A percentile compares a stretch with the other conserved stretches of the same genome.
phyloP scores from a whole-genome alignment of 2,113 vertebrate species.

The Turnix velox region DNA sequence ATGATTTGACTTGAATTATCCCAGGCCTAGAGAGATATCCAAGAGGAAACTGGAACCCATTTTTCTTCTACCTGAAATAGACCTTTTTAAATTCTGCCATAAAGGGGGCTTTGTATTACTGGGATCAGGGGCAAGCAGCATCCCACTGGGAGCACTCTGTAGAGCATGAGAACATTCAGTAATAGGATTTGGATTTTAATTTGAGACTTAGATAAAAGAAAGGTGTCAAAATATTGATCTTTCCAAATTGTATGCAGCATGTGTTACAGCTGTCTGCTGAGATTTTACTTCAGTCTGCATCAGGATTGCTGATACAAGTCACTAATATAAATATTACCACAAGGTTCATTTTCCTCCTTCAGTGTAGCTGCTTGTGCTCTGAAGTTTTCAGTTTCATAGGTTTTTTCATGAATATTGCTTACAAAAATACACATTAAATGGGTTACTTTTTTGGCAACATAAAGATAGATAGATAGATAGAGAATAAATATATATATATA shows the following conservation, averaged over 20 bases:
- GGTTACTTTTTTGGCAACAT: not conserved
- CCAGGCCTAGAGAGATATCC: not conserved
- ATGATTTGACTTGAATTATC: not conserved
- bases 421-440: not conserved
- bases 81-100: not conserved
- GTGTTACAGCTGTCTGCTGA: not conserved
- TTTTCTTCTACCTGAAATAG: not conserved
- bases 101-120: not conserved
- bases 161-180: not conserved
- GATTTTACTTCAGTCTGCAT: not conserved
- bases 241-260: not conserved
- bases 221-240: slow-evolving; percentile 40
- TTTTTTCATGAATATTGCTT: not conserved
- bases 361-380: not conserved
- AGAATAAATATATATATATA: too few relatives aligned
- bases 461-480: too few relatives aligned
- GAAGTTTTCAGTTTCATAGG: not conserved
- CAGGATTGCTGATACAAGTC: not conserved
- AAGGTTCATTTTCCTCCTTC: not conserved
- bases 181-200: not conserved
- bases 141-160: rapidly evolving
- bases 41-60: not conserved
- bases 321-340: not conserved
- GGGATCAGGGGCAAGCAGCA: not conserved
- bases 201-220: not conserved